phyloP scores from a whole-genome alignment of 2,888 invertebrate genomes.

The Dryocosmus kuriphilus region DNA sequence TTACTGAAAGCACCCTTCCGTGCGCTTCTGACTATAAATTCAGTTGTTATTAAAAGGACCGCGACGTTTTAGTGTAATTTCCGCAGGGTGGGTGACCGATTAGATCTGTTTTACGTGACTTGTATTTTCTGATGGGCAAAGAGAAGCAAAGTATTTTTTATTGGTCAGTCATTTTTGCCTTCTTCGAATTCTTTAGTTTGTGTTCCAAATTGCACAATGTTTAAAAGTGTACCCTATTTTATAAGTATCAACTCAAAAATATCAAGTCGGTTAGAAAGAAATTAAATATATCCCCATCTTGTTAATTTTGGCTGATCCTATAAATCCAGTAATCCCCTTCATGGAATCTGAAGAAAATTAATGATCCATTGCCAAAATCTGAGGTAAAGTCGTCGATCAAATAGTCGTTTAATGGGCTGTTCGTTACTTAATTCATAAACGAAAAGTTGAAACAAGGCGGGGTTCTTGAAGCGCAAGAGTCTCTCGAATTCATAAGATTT shows the following conservation, averaged over 20 bases:
- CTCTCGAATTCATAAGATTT: slow-evolving; percentile 36
- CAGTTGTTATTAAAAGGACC: neutral
- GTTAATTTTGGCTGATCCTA: neutral
- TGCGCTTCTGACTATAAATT: neutral
- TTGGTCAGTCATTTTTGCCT: too few species aligned
- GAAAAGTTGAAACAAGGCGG: slow-evolving; percentile 13
- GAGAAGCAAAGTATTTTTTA: too few species aligned
- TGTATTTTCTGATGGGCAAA: too few species aligned
- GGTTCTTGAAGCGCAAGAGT: slow-evolving; percentile 11
- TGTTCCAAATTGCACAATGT: too few species aligned
- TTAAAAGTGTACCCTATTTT: too few species aligned
- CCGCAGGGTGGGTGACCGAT: too few species aligned
- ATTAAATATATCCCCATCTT: neutral
- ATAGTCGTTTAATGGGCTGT: slow-evolving; percentile 19
- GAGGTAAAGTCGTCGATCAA: slow-evolving; percentile 6
- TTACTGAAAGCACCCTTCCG: slow-evolving; percentile 2
- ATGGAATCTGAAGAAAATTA: neutral
- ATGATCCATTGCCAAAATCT: slow-evolving; percentile 27
- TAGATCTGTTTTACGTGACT: too few species aligned
- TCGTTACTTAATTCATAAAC: slow-evolving; percentile 34
- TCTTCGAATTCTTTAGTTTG: too few species aligned
- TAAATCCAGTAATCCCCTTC: neutral
- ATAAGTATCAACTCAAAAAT: too few species aligned
- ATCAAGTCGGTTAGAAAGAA: too few species aligned
- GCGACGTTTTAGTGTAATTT: neutral